Base-by-base conservation (phyloP, 2,797 vertebrate genomes). In the Myotis findleyi region DNA sequence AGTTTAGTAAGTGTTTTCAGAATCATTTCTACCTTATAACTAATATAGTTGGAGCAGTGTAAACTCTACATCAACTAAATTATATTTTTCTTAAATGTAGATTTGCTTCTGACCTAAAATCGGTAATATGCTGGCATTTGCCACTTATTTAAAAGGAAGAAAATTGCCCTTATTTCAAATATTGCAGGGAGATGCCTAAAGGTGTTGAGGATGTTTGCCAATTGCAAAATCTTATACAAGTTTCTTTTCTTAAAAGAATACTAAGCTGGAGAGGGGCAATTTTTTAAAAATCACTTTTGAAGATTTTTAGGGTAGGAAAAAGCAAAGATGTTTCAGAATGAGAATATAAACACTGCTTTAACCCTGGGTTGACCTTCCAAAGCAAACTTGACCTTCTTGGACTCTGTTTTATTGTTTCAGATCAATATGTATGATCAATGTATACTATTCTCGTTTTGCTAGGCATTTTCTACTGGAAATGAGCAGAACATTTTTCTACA, bases 301-400 rank as follows among this genome's bases (percentile, higher is more conserved):
- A 87, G 49, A 49, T 55, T 87, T 76, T 93, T 75, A 81, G 51
- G 36, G 23, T 23, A 49, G 4, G 17, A 47, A 62, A 93, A 71
- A 44, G 36, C 41, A 93, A 71, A 38, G 33, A n/a, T 38, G 33
- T 68, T 95, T 89, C 59, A 95, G 47, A 90, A 89, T 92, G 57
- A 76, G 23, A 82, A 33, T 44, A 33, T 6, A 79, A 53, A 53
- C 71, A 76, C 47, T 9, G 16, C 27, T 87, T 47, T 62, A 80
- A 80, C 38, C 36, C 66, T 55, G 25, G 16, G 83, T 5, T 66
- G 80, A 83, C 25, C 38, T 94, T 86, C 71, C 64, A 89, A 87
- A 66, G 72, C 41, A 20, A 51, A 25, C 21, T 20, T 57, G 68
- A 66, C 21, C 36, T 89, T 88, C 55, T n/a, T 49, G 23, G 82